phyloP scores from a whole-genome alignment of 2,797 vertebrate genomes.

The Echiichthys vipera region DNA sequence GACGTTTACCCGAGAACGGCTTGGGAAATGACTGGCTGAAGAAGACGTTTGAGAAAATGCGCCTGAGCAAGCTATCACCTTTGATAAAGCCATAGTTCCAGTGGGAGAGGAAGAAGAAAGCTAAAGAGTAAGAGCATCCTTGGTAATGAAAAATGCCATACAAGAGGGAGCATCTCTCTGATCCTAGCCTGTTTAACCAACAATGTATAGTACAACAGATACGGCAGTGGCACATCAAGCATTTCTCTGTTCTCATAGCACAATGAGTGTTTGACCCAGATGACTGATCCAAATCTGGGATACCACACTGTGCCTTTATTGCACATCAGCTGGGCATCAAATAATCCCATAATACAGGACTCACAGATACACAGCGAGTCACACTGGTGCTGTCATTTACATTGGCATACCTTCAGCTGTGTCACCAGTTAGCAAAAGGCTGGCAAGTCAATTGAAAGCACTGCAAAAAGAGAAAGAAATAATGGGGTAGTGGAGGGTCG shows the following conservation, averaged over 20 bases:
- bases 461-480: conserved; percentile 57
- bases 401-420: conserved; percentile 67
- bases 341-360: conserved; percentile 76
- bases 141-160: conserved; percentile 78
- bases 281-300: conserved; percentile 70
- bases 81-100: conserved; percentile 78
- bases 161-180: conserved; percentile 66
- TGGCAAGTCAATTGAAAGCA: conserved; percentile 49
- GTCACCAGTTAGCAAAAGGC: conserved; percentile 65
- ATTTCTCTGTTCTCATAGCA: conserved; percentile 48
- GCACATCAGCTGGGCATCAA: conserved; percentile 77
- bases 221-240: conserved; percentile 63
- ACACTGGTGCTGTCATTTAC: conserved; percentile 51
- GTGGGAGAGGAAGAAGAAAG: conserved; percentile 78
- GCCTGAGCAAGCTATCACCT: conserved; percentile 84
- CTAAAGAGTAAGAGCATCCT: conserved; percentile 64
- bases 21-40: conserved; percentile 76
- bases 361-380: conserved; percentile 42
- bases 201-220: conserved; percentile 66
- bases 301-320: conserved; percentile 74
- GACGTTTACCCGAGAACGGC: conserved; percentile 79
- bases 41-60: conserved; percentile 83
- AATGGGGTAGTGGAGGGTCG: conserved; percentile 59
- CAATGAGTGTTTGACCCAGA: conserved; percentile 64
- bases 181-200: conserved; percentile 73